Evolutionary conservation across 2,797 vertebrate species (phyloP), one percentile per base, ranked within the genome.

Genomic region (Syngnathus acus): DNA sequence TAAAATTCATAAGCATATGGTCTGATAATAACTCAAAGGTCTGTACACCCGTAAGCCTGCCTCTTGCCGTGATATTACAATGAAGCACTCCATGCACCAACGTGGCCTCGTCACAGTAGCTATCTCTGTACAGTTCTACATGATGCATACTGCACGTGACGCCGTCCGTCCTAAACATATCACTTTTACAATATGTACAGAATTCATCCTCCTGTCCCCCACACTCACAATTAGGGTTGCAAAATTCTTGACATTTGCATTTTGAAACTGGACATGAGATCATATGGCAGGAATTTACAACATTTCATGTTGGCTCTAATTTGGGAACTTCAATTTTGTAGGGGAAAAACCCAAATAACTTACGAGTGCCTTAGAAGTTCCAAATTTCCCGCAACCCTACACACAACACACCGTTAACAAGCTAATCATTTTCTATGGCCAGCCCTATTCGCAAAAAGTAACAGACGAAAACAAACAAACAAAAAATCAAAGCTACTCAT

Each of bases 31-130:
- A 32, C 0, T 32, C 72, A 92, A 93, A 91, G 88, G 87, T 93
- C 93, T 97, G 94, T 96, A 95, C 95, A 96, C 93, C 90, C 89
- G 90, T 90, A 86, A 88, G 87, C 75, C 81, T 82, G 92, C 93
- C 86, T 55, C 26, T 62, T 65, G 65, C 76, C 48, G 13, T 66
- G 65, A 75, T 81, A 71, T 83, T 69, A 71, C 71, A 69, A 61
- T 65, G 32, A 85, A 82, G 76, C 2, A 72, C 88, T 84, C 74
- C 65, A 82, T 78, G 87, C 51, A 16, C 60, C n/a, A 70, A 66
- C 67, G 43, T 63, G 14, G 47, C 65, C 21, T 58, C 57, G 57
- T 73, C 80, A 81, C 77, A 54, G 74, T 2, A 32, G 32, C 26
- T 73, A 81, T 70, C 62, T 19, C 9, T 62, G 60, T 62, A 43